Conservation (phyloP, 2,113 vertebrate genomes). For the Daboia siamensis region DNA sequence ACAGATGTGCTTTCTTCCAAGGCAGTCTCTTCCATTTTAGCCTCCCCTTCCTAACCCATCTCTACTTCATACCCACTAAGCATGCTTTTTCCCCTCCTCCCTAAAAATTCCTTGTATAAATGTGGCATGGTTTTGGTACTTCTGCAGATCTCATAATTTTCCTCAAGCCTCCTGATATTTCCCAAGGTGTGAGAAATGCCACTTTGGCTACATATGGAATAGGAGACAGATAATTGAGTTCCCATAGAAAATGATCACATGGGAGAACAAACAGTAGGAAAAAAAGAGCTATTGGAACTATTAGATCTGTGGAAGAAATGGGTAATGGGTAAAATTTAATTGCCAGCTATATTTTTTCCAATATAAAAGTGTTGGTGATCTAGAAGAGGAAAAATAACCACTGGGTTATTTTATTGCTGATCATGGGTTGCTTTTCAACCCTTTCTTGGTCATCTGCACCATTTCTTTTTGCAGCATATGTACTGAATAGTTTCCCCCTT, state of each 20-base stretch:
- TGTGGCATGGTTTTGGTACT: not conserved
- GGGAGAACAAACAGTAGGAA: not conserved
- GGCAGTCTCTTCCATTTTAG: not conserved
- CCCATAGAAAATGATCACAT: not conserved
- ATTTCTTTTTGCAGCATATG: not conserved
- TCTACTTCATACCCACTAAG: not conserved
- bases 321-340: not conserved
- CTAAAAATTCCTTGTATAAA: not conserved
- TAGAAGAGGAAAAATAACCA: not conserved
- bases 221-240: not conserved
- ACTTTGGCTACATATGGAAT: not conserved
- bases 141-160: not conserved
- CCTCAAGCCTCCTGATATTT: not conserved
- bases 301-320: not conserved
- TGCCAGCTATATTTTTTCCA: not conserved
- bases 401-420: not conserved
- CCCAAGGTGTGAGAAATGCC: not conserved
- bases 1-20: not conserved
- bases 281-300: not conserved
- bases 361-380: not conserved
- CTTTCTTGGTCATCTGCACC: not conserved
- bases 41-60: not conserved
- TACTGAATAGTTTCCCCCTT: not conserved
- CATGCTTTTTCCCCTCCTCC: not conserved
- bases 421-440: not conserved